Base-by-base conservation (phyloP, 2,888 invertebrate genomes). In the Pammene aurita region DNA sequence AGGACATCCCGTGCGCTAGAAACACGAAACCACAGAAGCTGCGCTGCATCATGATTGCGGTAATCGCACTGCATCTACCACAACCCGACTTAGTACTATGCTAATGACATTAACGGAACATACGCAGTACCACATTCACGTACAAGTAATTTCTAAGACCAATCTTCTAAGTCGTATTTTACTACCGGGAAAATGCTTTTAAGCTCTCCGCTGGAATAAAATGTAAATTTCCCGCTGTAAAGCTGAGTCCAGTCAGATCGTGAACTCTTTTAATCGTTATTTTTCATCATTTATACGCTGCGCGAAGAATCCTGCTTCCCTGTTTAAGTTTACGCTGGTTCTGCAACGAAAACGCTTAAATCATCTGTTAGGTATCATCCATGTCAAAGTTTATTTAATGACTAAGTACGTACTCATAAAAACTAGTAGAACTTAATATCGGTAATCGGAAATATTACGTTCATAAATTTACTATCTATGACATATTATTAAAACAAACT, bases 51-150 rank as follows among this genome's bases (percentile, higher is more conserved):
- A 54, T 63, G 66, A 66, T 57, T 66, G 70, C 66, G 70, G 66
- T 70, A 58, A 70, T 78, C 75, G 46, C 62, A 69, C 64, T 64
- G 64, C 68, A 69, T 69, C 64, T 54, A 57, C 63, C 63, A 57
- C 63, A 68, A 42, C 67, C 54, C 66, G 66, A 62, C 62, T 66
- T 46, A 67, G 62, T 67, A 64, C 68, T 69, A 64, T 69, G 68
- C 64, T 64, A 64, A 69, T 69, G 58, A 69, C 68, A 64, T 69
- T 69, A 69, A 64, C 58, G 67, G 57, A 57, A 68, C 50, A 63
- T 56, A 68, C 63, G 42, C 57, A 57, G 56, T 56, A 13, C 46
- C 16, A 34, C 26, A 14, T 41, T 56, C 62, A 42, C 57, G 42
- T 57, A 42, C 67, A 63, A 56, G 50, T 57, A 52, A 63, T 57